Base-by-base conservation (phyloP, 2,888 invertebrate species). In the Dione juno region DNA sequence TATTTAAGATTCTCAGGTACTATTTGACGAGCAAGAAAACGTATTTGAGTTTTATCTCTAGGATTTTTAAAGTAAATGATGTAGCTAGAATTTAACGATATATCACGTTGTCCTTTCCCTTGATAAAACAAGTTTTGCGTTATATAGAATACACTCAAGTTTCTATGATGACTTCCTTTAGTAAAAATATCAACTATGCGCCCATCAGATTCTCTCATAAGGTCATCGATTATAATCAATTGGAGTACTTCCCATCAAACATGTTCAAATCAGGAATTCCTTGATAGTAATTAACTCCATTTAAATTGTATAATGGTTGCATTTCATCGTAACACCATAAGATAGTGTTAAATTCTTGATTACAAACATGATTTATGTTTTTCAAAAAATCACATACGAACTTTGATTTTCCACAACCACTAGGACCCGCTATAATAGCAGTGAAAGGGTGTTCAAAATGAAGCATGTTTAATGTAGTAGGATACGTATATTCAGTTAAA, bases 11-110 rank as follows among this genome's bases (percentile, higher is more conserved):
- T 78, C 59, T 79, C 77, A 10, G 78, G 80, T 21, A 57, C 72
- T 13, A 80, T 69, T 71, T 79, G 78, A 43, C 79, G 76, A 13
- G 74, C 71, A 40, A 79, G 65, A 66, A 73, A 71, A 14, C 75
- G 71, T 54, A 79, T 77, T 76, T 78, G 77, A 19, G 78, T 78
- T 77, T 73, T 76, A 61, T 77, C 78, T 35, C 77, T 68, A 28
- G 77, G 79, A 61, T 79, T 79, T 76, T 80, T 76, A 66, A 79
- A 78, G 72, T 77, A 79, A 50, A 79, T 71, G 35, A 79, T 77
- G 61, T 79, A 79, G 52, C 69, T 76, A 28, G 75, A 74, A 43
- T 77, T 77, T 16, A 77, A 43, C 8, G 77, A 79, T 35, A 78
- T 79, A 53, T 78, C 76, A 64, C 79, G 71, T 58, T 78, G 63